A percentile compares a stretch with the other conserved stretches of the same genome.
phyloP scores from a whole-genome alignment of 2,113 vertebrate species.

The Clarias macrocephalus region DNA sequence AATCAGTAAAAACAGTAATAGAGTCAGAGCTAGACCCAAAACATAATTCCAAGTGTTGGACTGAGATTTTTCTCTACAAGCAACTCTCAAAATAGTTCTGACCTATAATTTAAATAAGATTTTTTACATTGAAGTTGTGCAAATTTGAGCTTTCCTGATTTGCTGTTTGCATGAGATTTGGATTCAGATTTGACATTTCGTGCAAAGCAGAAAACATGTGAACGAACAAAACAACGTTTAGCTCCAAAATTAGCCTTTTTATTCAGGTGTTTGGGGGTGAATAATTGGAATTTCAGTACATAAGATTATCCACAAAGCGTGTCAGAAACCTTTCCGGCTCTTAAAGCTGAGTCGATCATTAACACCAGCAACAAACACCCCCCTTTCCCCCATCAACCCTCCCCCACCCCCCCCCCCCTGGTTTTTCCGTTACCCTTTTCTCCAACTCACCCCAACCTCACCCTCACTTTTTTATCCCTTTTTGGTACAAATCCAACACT shows the following conservation, averaged over 20 bases:
- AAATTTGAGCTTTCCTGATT: not conserved
- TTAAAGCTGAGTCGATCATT: slow-evolving; percentile 87
- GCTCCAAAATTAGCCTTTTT: slow-evolving; percentile 99
- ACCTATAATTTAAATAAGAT: not conserved
- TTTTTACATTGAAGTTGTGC: not conserved
- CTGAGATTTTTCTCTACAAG: not conserved
- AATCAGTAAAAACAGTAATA: too few species aligned
- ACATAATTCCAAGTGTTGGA: too few species aligned
- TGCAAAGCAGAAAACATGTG: slow-evolving; percentile 46
- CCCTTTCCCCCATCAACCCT: not conserved
- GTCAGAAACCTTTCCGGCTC: slow-evolving; percentile 85
- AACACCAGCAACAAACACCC: slow-evolving; percentile 65
- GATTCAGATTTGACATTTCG: not conserved
- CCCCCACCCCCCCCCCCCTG: not conserved
- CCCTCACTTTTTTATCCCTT: slow-evolving; percentile 72
- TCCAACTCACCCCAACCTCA: too few species aligned
- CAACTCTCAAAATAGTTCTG: not conserved
- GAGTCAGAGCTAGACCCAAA: too few species aligned
- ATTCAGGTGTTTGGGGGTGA: slow-evolving; percentile 96
- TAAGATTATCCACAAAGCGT: slow-evolving; percentile 91
- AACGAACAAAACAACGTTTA: slow-evolving; percentile 74
- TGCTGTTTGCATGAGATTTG: not conserved
- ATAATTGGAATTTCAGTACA: slow-evolving; percentile 94
- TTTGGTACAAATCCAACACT: slow-evolving; percentile 99
- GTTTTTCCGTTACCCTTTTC: too few species aligned